phyloP scores from a whole-genome alignment of 2,888 invertebrate species.

The Drosophila putrida region DNA sequence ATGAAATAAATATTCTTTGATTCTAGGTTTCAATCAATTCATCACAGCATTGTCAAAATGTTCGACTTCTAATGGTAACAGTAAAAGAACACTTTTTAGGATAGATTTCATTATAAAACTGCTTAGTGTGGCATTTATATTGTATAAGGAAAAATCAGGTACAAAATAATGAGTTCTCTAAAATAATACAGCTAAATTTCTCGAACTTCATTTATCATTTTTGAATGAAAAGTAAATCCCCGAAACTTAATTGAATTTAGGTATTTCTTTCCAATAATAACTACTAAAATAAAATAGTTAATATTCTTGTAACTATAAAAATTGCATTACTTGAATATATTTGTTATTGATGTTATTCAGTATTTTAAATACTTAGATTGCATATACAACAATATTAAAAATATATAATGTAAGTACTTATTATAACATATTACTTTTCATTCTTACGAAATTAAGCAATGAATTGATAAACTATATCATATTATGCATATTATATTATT shows the following conservation, averaged over 20 bases:
- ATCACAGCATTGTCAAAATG: constrained; percentile 26
- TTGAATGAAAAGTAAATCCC: background rate
- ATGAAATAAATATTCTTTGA: background rate
- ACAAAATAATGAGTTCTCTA: background rate
- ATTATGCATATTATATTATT: too few relatives aligned
- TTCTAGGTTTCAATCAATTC: background rate
- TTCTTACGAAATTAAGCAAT: too few relatives aligned
- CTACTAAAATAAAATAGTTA: too few relatives aligned
- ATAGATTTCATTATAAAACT: background rate
- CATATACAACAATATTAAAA: too few relatives aligned
- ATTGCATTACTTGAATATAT: too few relatives aligned
- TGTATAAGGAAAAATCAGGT: background rate
- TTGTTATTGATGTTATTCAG: too few relatives aligned
- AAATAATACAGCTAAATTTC: background rate
- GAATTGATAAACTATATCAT: too few relatives aligned
- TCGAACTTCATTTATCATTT: background rate
- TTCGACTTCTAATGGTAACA: background rate
- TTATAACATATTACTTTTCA: too few relatives aligned
- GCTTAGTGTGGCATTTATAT: background rate
- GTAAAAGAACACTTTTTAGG: background rate
- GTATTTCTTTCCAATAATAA: too few relatives aligned
- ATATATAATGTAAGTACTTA: too few relatives aligned
- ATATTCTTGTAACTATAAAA: too few relatives aligned
- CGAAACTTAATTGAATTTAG: background rate
- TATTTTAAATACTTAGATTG: too few relatives aligned